Evolutionary conservation across 2,888 invertebrate species (phyloP).

Genomic region (Ennomos quercinarius): DNA sequence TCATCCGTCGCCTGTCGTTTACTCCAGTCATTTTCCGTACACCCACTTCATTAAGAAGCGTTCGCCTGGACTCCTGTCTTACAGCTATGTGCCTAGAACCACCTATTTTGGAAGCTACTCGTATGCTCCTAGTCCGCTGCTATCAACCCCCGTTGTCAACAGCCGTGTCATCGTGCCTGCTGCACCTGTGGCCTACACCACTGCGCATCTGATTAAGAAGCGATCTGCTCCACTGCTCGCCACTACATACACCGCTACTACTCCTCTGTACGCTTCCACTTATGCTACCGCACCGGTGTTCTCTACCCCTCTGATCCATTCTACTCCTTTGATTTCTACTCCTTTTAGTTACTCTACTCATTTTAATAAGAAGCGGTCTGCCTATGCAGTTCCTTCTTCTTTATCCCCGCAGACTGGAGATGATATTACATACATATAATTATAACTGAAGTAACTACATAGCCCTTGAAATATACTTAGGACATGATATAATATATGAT

Average conservation of each 20-base stretch:
- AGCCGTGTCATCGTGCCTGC: slow-evolving; percentile 22
- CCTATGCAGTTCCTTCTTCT: slow-evolving; percentile 57
- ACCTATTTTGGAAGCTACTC: slow-evolving; percentile 39
- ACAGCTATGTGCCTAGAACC: slow-evolving; percentile 41
- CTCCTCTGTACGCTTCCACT: slow-evolving; percentile 54
- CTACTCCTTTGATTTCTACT: slow-evolving; percentile 55
- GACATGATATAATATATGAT: too few species aligned
- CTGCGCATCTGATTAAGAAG: slow-evolving; percentile 56
- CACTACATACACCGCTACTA: slow-evolving; percentile 49
- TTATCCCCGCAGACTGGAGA: slow-evolving; percentile 59
- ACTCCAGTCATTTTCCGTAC: slow-evolving; percentile 57
- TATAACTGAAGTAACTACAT: too few species aligned
- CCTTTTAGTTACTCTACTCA: slow-evolving; percentile 54
- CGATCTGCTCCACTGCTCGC: slow-evolving; percentile 41
- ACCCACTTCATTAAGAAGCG: slow-evolving; percentile 64
- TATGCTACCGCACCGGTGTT: slow-evolving; percentile 51
- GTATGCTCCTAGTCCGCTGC: slow-evolving; percentile 33
- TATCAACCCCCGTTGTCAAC: slow-evolving; percentile 33
- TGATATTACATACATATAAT: slow-evolving; percentile 46
- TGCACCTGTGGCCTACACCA: slow-evolving; percentile 49
- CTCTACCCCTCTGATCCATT: slow-evolving; percentile 55
- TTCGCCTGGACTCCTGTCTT: slow-evolving; percentile 41
- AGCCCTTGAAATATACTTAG: too few species aligned
- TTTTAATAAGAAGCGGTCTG: slow-evolving; percentile 67
- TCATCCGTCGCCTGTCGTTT: slow-evolving; percentile 68